Conservation (phyloP, 2,888 invertebrate genomes). For the Heteropelma amictum region DNA sequence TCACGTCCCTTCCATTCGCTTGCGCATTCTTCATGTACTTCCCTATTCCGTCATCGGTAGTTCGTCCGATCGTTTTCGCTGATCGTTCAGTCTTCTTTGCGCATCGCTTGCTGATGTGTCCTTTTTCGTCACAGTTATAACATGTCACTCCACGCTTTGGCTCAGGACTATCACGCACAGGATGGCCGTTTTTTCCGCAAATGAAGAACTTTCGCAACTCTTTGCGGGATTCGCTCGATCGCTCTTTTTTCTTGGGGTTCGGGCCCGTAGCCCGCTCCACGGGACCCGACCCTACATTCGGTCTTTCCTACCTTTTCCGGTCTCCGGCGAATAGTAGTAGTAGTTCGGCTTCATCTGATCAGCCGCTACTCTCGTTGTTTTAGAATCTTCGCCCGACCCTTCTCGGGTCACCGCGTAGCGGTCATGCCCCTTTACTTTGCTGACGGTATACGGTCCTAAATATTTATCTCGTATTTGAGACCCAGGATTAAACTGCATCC, state of each 20-base stretch:
- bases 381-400: constrained; percentile 43
- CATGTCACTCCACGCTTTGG: too few relatives aligned
- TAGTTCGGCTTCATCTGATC: constrained; percentile 54
- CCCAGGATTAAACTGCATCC: constrained; percentile 56
- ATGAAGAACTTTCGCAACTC: too few relatives aligned
- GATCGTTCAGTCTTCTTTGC: too few relatives aligned
- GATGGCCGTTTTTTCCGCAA: too few relatives aligned
- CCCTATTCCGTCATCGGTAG: too few relatives aligned
- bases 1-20: too few relatives aligned
- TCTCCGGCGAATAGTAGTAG: constrained; percentile 1
- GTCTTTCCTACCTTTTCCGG: neutral
- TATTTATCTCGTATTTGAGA: constrained; percentile 54
- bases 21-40: too few relatives aligned
- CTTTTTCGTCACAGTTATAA: too few relatives aligned
- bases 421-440: constrained; percentile 43
- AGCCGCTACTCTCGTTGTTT: constrained; percentile 37
- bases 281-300: neutral
- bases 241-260: neutral
- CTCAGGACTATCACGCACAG: too few relatives aligned
- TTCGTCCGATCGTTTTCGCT: too few relatives aligned
- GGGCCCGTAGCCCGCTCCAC: neutral
- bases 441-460: constrained; percentile 55
- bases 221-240: too few relatives aligned
- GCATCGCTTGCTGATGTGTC: too few relatives aligned
- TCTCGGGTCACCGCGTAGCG: constrained; percentile 46